Evolutionary conservation across 2,888 invertebrate genomes (phyloP).

Genomic region (Trissoscelio sp.): DNA sequence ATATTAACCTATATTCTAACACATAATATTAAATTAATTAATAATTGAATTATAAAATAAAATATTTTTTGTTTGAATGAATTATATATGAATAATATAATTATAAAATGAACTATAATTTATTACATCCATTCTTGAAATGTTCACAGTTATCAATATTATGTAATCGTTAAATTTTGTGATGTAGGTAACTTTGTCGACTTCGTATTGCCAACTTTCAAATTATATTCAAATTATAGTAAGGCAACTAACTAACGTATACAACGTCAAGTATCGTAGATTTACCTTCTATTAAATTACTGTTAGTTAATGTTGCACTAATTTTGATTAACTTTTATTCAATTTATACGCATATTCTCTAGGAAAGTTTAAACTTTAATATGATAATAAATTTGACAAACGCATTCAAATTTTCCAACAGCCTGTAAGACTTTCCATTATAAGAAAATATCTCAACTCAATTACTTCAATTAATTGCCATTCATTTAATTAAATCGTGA

Average conservation of each 20-base stretch:
- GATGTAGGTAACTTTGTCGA: constrained; percentile 44
- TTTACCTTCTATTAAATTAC: constrained; percentile 61
- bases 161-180: constrained; percentile 44
- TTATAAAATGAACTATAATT: no score
- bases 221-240: constrained; percentile 59
- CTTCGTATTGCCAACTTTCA: constrained; percentile 61
- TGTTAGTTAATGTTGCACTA: constrained; percentile 56
- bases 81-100: no score
- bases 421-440: background rate
- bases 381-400: constrained; percentile 10
- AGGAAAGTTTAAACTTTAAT: constrained; percentile 18
- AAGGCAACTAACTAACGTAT: constrained; percentile 58
- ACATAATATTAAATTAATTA: no score
- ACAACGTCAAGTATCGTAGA: constrained; percentile 56
- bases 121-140: constrained; percentile 15
- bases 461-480: background rate
- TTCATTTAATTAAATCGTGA: constrained; percentile 2
- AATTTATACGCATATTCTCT: constrained; percentile 32
- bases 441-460: background rate
- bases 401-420: background rate
- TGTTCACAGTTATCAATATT: constrained; percentile 43
- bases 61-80: no score
- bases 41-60: no score
- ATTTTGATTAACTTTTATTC: constrained; percentile 59
- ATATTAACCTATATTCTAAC: no score